These are phyloP conservation scores for Argynnis bischoffii DNA, from an alignment of 2,888 invertebrate genomes.

Conservation along the genomic window DNA sequence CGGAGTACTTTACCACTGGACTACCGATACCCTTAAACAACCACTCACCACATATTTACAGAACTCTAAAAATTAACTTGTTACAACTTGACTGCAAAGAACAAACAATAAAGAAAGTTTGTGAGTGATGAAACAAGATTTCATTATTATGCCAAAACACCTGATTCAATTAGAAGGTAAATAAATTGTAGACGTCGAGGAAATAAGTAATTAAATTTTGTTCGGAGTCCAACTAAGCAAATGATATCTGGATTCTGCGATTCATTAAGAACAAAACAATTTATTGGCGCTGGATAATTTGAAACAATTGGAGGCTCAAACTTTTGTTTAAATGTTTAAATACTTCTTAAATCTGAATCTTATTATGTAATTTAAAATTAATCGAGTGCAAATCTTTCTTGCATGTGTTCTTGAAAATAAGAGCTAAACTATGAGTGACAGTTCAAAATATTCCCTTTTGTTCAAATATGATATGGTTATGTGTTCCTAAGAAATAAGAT, in stretches of 20 bases:
- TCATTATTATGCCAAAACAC: constrained; percentile 48
- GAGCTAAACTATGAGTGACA: no score
- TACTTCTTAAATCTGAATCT: neutral
- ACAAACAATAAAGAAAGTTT: constrained; percentile 31
- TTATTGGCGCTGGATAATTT: constrained; percentile 25
- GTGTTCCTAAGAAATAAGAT: no score
- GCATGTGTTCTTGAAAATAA: no score
- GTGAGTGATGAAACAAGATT: constrained; percentile 8
- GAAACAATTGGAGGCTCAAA: neutral
- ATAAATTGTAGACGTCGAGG: constrained; percentile 42
- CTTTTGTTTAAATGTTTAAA: constrained; percentile 13
- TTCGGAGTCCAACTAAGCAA: constrained; percentile 40
- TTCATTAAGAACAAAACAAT: constrained; percentile 33
- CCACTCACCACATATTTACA: no score
- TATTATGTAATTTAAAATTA: no score
- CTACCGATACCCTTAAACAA: no score
- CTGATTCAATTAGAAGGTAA: constrained; percentile 47
- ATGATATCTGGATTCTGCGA: constrained; percentile 30
- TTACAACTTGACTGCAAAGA: constrained; percentile 33
- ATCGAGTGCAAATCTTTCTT: no score
- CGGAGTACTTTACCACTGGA: no score
- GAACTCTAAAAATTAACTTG: no score
- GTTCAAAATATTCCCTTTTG: no score
- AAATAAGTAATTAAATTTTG: constrained; percentile 45
- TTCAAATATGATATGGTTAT: no score